Conservation (phyloP, 1,140 invertebrate genomes). For the Neelides sp. region DNA sequence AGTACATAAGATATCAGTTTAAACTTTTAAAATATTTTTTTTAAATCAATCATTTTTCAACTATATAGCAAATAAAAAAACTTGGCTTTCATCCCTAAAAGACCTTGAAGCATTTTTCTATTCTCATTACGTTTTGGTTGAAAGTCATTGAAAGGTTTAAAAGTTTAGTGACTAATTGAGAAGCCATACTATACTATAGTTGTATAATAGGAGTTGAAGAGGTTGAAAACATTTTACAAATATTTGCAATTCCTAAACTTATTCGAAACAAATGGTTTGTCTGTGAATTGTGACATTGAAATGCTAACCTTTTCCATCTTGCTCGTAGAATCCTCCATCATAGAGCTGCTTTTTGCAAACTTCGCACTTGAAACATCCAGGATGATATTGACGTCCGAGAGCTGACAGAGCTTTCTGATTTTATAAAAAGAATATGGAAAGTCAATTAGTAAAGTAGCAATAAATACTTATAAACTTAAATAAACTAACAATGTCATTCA, state of each 20-base stretch:
- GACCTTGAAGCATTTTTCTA: constrained; percentile 4
- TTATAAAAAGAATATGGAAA: no score
- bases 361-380: constrained; percentile 52
- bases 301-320: constrained; percentile 35
- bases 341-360: constrained; percentile 46
- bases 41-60: constrained; percentile 39
- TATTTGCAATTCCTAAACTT: no score
- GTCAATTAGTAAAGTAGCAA: neutral
- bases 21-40: constrained; percentile 42
- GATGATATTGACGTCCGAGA: constrained; percentile 50
- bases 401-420: constrained; percentile 54
- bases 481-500: neutral
- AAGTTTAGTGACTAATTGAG: no score
- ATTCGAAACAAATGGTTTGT: no score
- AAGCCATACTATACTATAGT: no score
- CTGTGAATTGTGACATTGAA: neutral
- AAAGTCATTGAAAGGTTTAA: no score
- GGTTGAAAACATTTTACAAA: no score
- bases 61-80: neutral
- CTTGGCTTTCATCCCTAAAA: neutral
- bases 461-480: neutral
- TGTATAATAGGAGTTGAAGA: no score
- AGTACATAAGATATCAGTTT: constrained; percentile 22
- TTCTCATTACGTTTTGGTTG: no score
- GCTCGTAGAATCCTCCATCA: constrained; percentile 44